Percentiles rank a stretch among this genome's conserved stretches.
phyloP scores from a whole-genome alignment of 2,888 invertebrate species.

The Nesidiocoris tenuis region DNA sequence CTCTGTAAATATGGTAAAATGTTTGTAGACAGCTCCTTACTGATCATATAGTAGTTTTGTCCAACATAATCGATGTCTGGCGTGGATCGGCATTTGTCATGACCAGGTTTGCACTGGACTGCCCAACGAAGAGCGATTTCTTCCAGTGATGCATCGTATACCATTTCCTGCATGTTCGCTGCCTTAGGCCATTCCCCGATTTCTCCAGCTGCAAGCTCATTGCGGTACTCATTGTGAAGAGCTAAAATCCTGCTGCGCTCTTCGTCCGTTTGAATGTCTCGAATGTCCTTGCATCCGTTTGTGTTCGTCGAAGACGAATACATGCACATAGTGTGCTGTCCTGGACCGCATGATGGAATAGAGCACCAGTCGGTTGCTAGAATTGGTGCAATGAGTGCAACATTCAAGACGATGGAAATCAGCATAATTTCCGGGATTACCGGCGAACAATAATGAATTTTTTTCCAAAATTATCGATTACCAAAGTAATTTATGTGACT shows the following conservation, averaged over 20 bases:
- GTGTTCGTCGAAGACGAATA: not conserved
- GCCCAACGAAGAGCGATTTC: constrained; percentile 33
- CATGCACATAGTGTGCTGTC: not conserved
- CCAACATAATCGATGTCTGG: not conserved
- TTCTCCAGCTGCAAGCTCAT: constrained; percentile 5
- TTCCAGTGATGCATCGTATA: constrained; percentile 16
- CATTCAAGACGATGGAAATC: no score
- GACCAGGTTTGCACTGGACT: constrained; percentile 27
- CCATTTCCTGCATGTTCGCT: constrained; percentile 31
- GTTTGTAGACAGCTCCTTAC: no score
- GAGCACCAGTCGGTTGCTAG: not conserved
- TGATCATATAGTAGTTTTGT: constrained; percentile 19
- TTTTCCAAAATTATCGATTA: no score
- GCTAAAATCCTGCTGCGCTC: not conserved
- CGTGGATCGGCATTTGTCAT: constrained; percentile 27
- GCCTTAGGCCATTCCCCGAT: constrained; percentile 6
- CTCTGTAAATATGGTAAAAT: no score
- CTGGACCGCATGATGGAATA: not conserved
- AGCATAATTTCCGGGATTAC: no score
- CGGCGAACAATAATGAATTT: no score
- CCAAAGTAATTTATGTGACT: no score
- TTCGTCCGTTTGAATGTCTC: not conserved
- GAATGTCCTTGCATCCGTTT: not conserved
- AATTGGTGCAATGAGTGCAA: no score
- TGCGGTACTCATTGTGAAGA: constrained; percentile 11